Evolutionary conservation across 1,140 invertebrate genomes (phyloP).

Genomic region (Archivesica marissinica): DNA sequence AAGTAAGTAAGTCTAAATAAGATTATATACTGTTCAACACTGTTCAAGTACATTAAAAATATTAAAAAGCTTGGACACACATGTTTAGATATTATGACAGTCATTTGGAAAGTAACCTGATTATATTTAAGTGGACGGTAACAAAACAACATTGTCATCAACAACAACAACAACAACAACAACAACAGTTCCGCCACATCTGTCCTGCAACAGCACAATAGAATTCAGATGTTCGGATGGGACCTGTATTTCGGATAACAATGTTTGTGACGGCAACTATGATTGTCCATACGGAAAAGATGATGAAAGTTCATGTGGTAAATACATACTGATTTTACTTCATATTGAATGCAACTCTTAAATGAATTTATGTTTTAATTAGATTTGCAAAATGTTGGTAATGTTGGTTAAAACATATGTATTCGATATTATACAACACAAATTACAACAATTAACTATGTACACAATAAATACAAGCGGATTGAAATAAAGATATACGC

Average conservation of each 20-base stretch:
- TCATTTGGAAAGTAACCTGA: neutral
- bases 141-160: neutral
- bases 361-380: neutral
- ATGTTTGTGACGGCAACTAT: constrained; percentile 4
- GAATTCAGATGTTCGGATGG: constrained; percentile 14
- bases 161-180: neutral
- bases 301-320: constrained; percentile 38
- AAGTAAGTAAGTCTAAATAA: too few relatives aligned
- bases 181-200: neutral
- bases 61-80: neutral
- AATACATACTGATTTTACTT: neutral
- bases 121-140: neutral
- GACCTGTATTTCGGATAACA: neutral
- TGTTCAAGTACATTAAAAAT: neutral
- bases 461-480: too few relatives aligned
- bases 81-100: neutral
- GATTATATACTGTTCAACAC: too few relatives aligned
- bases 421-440: neutral
- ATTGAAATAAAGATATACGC: too few relatives aligned
- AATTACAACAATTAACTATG: too few relatives aligned
- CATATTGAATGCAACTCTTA: neutral
- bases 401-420: neutral
- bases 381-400: neutral
- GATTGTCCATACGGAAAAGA: neutral
- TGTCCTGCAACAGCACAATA: neutral